Conservation (phyloP, 2,888 invertebrate genomes). For the Eupelmus urozonus region DNA sequence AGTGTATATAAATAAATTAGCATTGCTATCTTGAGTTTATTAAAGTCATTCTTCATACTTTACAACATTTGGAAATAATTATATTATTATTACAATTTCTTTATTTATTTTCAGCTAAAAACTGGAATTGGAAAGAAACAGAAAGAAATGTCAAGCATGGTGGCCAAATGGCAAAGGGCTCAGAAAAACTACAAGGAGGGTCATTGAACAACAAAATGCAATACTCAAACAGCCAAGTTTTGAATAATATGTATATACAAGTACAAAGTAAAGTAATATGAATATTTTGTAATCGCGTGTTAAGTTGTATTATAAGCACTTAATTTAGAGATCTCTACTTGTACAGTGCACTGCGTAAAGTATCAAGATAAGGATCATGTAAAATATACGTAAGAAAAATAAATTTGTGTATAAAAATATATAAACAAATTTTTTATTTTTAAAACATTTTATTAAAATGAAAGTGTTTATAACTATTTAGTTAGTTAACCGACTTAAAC, state of each 20-base stretch:
- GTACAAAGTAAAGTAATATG: conserved; percentile 55
- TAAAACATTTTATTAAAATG: too few species aligned
- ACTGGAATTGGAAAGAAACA: conserved; percentile 83
- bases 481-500: too few species aligned
- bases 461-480: too few species aligned
- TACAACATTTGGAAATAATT: neutral
- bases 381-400: conserved; percentile 47
- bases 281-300: conserved; percentile 52
- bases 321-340: conserved; percentile 22
- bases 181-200: conserved; percentile 78
- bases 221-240: conserved; percentile 18
- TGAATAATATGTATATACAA: conserved; percentile 50
- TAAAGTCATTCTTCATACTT: neutral
- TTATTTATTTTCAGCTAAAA: conserved; percentile 77
- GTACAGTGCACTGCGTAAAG: conserved; percentile 47
- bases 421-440: conserved; percentile 17
- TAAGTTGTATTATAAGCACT: conserved; percentile 50
- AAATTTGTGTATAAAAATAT: conserved; percentile 56
- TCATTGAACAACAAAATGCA: conserved; percentile 34
- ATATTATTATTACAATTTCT: too few species aligned
- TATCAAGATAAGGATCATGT: conserved; percentile 34
- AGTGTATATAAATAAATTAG: too few species aligned
- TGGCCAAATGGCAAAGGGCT: conserved; percentile 86
- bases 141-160: conserved; percentile 84
- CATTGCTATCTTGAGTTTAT: neutral